Evolutionary conservation across 1,140 invertebrate species (phyloP).

Genomic region (Eumaeus atala): DNA sequence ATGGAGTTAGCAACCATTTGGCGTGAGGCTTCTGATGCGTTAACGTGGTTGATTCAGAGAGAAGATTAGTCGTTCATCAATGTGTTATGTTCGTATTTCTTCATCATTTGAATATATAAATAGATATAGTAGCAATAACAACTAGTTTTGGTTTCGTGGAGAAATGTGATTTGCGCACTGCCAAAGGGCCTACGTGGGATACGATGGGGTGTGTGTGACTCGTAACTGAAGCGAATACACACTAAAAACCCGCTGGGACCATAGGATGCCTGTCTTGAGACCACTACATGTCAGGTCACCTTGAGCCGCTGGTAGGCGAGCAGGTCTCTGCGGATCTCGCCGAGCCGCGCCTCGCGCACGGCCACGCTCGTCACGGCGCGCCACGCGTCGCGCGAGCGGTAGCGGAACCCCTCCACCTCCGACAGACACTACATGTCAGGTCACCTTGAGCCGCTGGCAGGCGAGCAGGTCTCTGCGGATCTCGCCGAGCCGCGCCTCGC

Average conservation of each 20-base stretch:
- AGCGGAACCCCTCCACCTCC: conserved; percentile 96
- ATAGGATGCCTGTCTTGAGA: no score
- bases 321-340: conserved; percentile 97
- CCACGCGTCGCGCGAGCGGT: conserved; percentile 95
- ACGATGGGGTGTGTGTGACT: no score
- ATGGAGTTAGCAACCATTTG: conserved; percentile 11
- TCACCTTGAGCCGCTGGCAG: conserved; percentile 94
- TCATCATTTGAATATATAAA: conserved; percentile 42
- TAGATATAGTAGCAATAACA: no score
- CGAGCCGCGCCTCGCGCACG: conserved; percentile 92
- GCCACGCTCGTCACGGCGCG: conserved; percentile 93
- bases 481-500: conserved; percentile 95
- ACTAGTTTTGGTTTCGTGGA: no score
- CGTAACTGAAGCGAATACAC: no score
- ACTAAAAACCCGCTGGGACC: no score
- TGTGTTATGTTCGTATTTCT: conserved; percentile 37
- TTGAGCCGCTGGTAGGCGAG: conserved; percentile 95
- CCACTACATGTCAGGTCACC: no score
- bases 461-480: conserved; percentile 96
- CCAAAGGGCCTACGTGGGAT: no score
- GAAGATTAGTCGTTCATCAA: conserved; percentile 72
- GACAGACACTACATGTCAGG: no score
- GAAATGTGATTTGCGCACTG: no score
- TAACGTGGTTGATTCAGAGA: conserved; percentile 41
- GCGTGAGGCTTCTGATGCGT: conserved; percentile 23